Evolutionary conservation across 2,113 vertebrate genomes (phyloP).

Genomic region (Plestiodon gilberti): DNA sequence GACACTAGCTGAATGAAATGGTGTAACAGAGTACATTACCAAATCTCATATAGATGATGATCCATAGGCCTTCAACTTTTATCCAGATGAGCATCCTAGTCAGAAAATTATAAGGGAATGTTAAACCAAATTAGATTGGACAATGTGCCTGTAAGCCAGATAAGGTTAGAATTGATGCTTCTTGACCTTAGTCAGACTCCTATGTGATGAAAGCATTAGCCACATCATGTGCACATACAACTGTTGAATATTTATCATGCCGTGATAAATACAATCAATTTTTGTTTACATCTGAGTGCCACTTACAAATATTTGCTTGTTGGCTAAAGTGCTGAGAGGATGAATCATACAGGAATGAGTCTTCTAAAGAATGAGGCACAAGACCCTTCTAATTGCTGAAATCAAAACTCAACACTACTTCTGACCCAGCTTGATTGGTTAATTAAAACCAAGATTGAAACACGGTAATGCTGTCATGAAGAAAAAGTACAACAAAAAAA

Average conservation of each 20-base stretch:
- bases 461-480: not conserved
- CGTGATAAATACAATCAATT: not conserved
- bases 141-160: not conserved
- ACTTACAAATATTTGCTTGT: slow-evolving; percentile 16
- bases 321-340: slow-evolving; percentile 33
- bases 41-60: not conserved
- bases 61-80: not conserved
- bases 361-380: slow-evolving; percentile 1
- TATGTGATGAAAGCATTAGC: not conserved
- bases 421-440: not conserved
- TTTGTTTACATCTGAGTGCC: not conserved
- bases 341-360: not conserved
- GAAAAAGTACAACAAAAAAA: slow-evolving; percentile 19
- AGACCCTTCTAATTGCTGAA: not conserved
- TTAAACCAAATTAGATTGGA: not conserved
- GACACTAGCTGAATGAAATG: not conserved
- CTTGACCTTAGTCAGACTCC: not conserved
- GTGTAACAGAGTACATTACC: not conserved
- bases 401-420: not conserved
- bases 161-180: not conserved
- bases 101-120: slow-evolving; percentile 18
- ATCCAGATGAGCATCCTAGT: not conserved
- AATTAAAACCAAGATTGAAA: not conserved
- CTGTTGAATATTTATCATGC: not conserved
- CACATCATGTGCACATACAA: not conserved